Evolutionary conservation across 2,113 vertebrate genomes (phyloP).

Genomic region (Argyrosomus japonicus): DNA sequence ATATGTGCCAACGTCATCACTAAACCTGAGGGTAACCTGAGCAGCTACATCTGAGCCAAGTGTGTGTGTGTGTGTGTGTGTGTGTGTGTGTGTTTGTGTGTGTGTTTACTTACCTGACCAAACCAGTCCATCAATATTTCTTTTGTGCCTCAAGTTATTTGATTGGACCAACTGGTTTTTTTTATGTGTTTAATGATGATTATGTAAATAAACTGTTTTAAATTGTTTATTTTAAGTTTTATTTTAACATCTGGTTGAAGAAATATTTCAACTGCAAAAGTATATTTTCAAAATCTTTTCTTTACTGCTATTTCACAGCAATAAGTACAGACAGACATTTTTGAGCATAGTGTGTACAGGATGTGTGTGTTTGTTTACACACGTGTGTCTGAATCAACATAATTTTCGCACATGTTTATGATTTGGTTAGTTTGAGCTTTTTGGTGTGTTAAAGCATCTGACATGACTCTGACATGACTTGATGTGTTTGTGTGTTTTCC

Average conservation of each 20-base stretch:
- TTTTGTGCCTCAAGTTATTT: not conserved
- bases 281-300: too few species aligned
- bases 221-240: not conserved
- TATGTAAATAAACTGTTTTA: not conserved
- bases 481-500: constrained; percentile 11
- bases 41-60: too few species aligned
- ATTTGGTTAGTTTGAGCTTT: not conserved
- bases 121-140: not conserved
- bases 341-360: not conserved
- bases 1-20: not conserved
- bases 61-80: not conserved
- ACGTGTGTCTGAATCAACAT: not conserved
- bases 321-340: too few species aligned
- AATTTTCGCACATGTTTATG: not conserved
- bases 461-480: not conserved
- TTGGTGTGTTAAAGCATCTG: not conserved
- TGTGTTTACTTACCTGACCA: not conserved
- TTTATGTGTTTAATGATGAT: not conserved
- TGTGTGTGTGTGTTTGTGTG: too few species aligned
- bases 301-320: too few species aligned
- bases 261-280: too few species aligned
- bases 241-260: too few species aligned
- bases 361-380: not conserved
- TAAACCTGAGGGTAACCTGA: not conserved
- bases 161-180: not conserved